Base-by-base conservation (phyloP, 2,113 vertebrate genomes). In the Tachysurus fulvidraco region DNA sequence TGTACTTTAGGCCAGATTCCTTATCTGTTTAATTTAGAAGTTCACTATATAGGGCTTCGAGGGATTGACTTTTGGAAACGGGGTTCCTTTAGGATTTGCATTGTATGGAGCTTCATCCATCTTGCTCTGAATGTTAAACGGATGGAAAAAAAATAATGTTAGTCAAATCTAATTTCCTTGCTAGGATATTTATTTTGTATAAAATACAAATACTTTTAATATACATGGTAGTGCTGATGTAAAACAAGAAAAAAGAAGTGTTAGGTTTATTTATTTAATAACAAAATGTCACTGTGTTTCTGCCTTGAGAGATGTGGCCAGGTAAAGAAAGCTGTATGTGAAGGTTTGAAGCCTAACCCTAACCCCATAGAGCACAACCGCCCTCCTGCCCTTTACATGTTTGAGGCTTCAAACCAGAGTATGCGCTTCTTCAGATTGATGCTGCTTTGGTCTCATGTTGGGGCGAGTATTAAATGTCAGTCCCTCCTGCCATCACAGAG, bases 381-480 rank as follows among this genome's bases (percentile, higher is more conserved):
- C 12, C 12, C 23, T 67, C 12, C 65, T 41, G 21, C 28, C 28
- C 30, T 78, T 6, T 14, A 52, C 13, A 57, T 78, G 36, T 64
- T 16, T 65, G 30, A 41, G 52, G 13, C 65, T 12, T 81, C 25
- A 77, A 85, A n/a, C 64, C 59, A 60, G 59, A 73, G 21, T 25
- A 60, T 50, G 30, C 25, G 62, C 46, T 41, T 16, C 28, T 81
- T 25, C 55, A 52, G 41, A 65, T 64, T 83, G 9, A 78, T 46
- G 52, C 76, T 23, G 28, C 10, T 46, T 55, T 85, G 79, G 50
- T 16, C 65, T 85, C n/a, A 36, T 87, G 13, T 71, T 76, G 30
- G 3, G 59, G 36, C 17, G 41, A 82, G 84, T 50, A 65, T 77
- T 87, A 84, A 81, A 84, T 84, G 85, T 81, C 85, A 84, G 4